Evolutionary conservation across 2,113 vertebrate genomes (phyloP).

Genomic region (Ictidomys tridecemlineatus): DNA sequence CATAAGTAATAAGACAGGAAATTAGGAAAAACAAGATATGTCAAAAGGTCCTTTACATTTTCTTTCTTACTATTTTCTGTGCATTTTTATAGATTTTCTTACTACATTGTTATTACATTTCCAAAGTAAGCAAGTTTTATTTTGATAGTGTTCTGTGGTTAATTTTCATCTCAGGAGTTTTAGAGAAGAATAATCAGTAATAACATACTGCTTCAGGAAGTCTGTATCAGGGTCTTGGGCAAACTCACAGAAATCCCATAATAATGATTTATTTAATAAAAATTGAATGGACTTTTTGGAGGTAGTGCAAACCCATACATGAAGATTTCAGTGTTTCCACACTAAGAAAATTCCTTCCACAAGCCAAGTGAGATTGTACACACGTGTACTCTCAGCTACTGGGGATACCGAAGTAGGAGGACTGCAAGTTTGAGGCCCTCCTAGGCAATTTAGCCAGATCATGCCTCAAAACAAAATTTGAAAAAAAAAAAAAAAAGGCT

Average conservation of each 20-base stretch:
- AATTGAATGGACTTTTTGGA: slow-evolving; percentile 57
- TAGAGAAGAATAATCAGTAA: slow-evolving; percentile 37
- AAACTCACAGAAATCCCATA: slow-evolving; percentile 37
- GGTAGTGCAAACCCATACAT: neutral
- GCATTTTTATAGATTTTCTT: slow-evolving; percentile 57
- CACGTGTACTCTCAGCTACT: neutral
- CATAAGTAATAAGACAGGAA: neutral
- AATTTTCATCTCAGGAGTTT: slow-evolving; percentile 34
- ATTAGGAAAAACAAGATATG: slow-evolving; percentile 4
- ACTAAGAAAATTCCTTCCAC: slow-evolving; percentile 34
- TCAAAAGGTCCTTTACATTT: slow-evolving; percentile 13
- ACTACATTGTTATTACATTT: slow-evolving; percentile 52
- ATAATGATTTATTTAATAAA: slow-evolving; percentile 55
- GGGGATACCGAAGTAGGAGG: neutral
- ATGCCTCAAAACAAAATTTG: neutral
- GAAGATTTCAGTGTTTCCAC: slow-evolving; percentile 36
- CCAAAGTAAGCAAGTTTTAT: neutral
- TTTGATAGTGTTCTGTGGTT: slow-evolving; percentile 29
- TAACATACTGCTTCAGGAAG: slow-evolving; percentile 26
- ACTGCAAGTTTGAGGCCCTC: neutral
- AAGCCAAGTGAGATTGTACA: neutral
- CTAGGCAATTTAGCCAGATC: neutral
- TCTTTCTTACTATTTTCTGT: slow-evolving; percentile 17
- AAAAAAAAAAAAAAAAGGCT: neutral
- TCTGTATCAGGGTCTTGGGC: slow-evolving; percentile 16